Base-by-base conservation (phyloP, 1,140 invertebrate species). In the Bombus polaris region DNA sequence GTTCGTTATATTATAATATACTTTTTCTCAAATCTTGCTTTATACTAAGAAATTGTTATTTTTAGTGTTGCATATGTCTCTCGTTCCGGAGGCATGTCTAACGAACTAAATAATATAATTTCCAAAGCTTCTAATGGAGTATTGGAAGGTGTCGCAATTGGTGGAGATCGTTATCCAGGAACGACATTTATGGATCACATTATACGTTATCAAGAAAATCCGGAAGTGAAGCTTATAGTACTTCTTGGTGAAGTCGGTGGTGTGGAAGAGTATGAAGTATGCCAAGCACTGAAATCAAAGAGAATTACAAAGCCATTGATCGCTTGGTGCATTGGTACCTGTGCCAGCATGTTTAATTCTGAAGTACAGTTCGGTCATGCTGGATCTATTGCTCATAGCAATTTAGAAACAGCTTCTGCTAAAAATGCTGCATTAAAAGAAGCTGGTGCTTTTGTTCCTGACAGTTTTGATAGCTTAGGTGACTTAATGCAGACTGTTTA, bases 301-400 rank as follows among this genome's bases (percentile, higher is more conserved):
- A 96, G 96, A 74, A 97, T 99, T 75, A 99, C 97, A 32, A 99
- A 99, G 94, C 99, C 99, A 0, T 92, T 99, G 66, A 97, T 99
- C 5, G 98, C 99, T 25, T 99, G 99, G 99, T 99, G 99, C 94
- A 99, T 99, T 91, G 99, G 99, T 83, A 99, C 98, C 0, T 99
- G 97, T 89, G 97, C 97, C 3, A 96, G 97, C 95, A 99, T 99
- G 98, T 99, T 99, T 93, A 98, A 97, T 6, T 98, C 98, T 15
- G 98, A 99, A 94, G 99, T 99, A n/a, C 99, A 99, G 95, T 99
- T 99, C 95, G 99, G 99, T 1, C 99, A 99, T 96, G 99, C 99
- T 90, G 99, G 99, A 25, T 99, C 99, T 9, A 99, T 99, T 93
- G 99, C 99, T 12, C 98, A 99, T 92, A 99, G 98, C 10, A 97